phyloP scores from a whole-genome alignment of 2,888 invertebrate species.

The Drosophila hamatofila region DNA sequence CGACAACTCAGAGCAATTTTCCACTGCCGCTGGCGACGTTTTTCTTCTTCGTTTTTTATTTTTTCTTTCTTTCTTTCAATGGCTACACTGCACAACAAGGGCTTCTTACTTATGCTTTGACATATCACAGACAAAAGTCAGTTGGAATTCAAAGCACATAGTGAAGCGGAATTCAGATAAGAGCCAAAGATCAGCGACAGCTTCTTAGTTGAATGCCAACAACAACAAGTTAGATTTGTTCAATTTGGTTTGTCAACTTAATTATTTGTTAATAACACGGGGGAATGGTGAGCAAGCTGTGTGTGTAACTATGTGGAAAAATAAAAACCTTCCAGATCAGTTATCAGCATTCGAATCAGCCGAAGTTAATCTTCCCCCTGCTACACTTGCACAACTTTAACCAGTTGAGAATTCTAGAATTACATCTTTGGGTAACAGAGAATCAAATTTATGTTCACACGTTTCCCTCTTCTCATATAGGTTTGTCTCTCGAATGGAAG shows the following conservation, averaged over 20 bases:
- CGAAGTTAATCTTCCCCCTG: neutral
- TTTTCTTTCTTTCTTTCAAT: conserved; percentile 19
- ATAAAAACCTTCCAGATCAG: neutral
- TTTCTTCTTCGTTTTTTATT: neutral
- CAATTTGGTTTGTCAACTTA: neutral
- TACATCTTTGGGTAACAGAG: neutral
- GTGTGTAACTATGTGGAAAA: neutral
- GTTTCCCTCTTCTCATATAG: neutral
- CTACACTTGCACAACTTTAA: neutral
- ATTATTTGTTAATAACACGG: neutral
- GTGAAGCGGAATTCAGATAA: neutral
- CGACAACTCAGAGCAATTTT: conserved; percentile 47
- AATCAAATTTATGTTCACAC: neutral
- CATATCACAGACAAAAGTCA: conserved; percentile 25
- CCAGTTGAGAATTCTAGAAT: neutral
- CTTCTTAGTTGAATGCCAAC: neutral
- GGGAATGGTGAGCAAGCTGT: neutral
- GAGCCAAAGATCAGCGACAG: neutral
- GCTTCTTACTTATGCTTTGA: conserved; percentile 9
- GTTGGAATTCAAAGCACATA: neutral
- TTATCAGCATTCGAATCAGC: neutral
- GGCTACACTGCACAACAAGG: conserved; percentile 32
- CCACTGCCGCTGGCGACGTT: conserved; percentile 31
- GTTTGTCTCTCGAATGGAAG: no score
- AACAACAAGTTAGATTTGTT: neutral